Evolutionary conservation across 1,140 invertebrate species (phyloP), one percentile per base, ranked within the genome.

Genomic region (Drosophila kanapiae): DNA sequence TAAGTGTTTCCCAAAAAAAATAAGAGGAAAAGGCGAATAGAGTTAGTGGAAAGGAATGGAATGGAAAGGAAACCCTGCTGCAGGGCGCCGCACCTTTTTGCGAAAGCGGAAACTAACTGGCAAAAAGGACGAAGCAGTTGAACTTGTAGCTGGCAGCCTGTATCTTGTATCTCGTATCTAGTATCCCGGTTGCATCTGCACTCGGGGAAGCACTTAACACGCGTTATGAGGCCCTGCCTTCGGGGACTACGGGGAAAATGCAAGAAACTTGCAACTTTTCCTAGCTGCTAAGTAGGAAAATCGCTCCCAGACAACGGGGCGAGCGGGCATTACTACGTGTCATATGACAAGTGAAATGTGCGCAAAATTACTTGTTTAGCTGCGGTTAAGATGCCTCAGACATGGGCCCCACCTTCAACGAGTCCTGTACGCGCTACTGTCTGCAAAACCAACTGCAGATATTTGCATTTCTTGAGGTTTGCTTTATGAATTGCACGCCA

Each of bases 271-370:
- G 83, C 79, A 86, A 86, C 68, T 78, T 80, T 72, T 79, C 70
- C 75, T 62, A 54, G 64, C 74, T 83, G 78, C 62, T 88, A 90
- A 88, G 84, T 88, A 90, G 51, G 74, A 88, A 88, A 88, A 84
- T 78, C 78, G 85, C 84, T 84, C 35, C 77, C 49, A 88, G 84
- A 88, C 81, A 78, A 88, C 81, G 75, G 58, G 10, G n/a, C 40
- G 38, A 43, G 37, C 27, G 35, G 70, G 58, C 1, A 38, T 71
- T 80, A 85, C 75, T 80, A 88, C 84, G 84, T 88, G 85, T 88
- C 84, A 81, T 88, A 81, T 88, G 84, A 88, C 84, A 88, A 88
- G 84, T 88, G 84, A 88, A 88, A 88, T 88, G 84, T 88, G 85
- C 69, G 54, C 84, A 84, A 88, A 88, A 90, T 88, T 90, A 90